phyloP scores from a whole-genome alignment of 2,113 vertebrate genomes.

The Zeus faber region DNA sequence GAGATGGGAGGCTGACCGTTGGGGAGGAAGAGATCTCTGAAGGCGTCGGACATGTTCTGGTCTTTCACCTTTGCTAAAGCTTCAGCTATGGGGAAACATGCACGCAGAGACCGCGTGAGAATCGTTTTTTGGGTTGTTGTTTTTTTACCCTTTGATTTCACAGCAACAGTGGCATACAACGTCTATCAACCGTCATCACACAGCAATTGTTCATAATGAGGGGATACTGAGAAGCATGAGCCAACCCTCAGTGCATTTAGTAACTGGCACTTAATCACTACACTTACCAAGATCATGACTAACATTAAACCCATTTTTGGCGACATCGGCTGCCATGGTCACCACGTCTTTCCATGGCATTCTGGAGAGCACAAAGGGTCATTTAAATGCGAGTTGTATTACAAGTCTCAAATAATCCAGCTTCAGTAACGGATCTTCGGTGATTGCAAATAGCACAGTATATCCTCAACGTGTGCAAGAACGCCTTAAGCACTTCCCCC shows the following conservation, averaged over 20 bases:
- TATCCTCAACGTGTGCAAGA: too few species aligned
- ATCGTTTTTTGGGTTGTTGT: too few species aligned
- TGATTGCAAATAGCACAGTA: too few species aligned
- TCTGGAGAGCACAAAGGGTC: slow-evolving; percentile 58
- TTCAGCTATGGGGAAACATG: slow-evolving; percentile 70
- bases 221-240: not conserved
- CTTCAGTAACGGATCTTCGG: too few species aligned
- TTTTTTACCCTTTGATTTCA: too few species aligned
- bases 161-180: too few species aligned
- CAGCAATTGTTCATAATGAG: too few species aligned
- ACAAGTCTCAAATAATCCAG: slow-evolving; percentile 6
- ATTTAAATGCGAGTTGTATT: not conserved
- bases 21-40: slow-evolving; percentile 84
- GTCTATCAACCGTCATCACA: too few species aligned
- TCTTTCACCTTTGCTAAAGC: slow-evolving; percentile 81
- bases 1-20: slow-evolving; percentile 76
- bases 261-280: not conserved
- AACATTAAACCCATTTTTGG: slow-evolving; percentile 91
- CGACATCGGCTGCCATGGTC: slow-evolving; percentile 80
- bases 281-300: slow-evolving; percentile 91
- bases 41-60: slow-evolving; percentile 77
- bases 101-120: too few species aligned
- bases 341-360: slow-evolving; percentile 87
- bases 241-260: not conserved
- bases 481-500: too few species aligned